Evolutionary conservation across 2,888 invertebrate genomes (phyloP).

Genomic region (Drosophila nr. perissopoda): DNA sequence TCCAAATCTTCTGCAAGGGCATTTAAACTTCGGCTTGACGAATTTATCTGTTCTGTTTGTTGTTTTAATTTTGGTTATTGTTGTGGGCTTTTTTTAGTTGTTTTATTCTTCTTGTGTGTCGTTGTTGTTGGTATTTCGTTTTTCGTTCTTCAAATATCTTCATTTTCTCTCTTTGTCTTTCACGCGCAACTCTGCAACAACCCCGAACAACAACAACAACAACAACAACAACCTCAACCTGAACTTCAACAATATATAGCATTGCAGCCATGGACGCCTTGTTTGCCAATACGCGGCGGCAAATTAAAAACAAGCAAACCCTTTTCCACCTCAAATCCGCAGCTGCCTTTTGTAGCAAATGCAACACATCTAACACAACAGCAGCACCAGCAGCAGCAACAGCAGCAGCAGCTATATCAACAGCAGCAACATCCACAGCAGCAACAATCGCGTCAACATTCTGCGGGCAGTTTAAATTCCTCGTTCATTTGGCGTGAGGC

Average conservation of each 20-base stretch:
- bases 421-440: constrained; percentile 26
- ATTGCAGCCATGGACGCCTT: constrained; percentile 85
- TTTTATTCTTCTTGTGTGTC: constrained; percentile 43
- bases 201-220: constrained; percentile 43
- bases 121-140: constrained; percentile 76
- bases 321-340: constrained; percentile 85
- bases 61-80: constrained; percentile 10
- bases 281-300: constrained; percentile 85
- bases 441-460: constrained; percentile 72
- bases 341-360: constrained; percentile 84
- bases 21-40: not conserved
- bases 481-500: constrained; percentile 85
- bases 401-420: constrained; percentile 20
- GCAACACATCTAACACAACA: constrained; percentile 55
- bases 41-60: not conserved
- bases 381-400: constrained; percentile 57
- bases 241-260: constrained; percentile 70
- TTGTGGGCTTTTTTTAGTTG: constrained; percentile 52
- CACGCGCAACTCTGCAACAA: constrained; percentile 50
- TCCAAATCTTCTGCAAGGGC: not conserved
- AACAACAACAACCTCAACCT: constrained; percentile 20
- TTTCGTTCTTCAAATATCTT: constrained; percentile 79
- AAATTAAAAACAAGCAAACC: constrained; percentile 85
- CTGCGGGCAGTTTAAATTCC: constrained; percentile 84
- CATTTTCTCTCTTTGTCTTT: constrained; percentile 81